These are phyloP conservation scores for Notiomystis cincta DNA, from an alignment of 2,113 vertebrate species.

Conservation along the genomic window DNA sequence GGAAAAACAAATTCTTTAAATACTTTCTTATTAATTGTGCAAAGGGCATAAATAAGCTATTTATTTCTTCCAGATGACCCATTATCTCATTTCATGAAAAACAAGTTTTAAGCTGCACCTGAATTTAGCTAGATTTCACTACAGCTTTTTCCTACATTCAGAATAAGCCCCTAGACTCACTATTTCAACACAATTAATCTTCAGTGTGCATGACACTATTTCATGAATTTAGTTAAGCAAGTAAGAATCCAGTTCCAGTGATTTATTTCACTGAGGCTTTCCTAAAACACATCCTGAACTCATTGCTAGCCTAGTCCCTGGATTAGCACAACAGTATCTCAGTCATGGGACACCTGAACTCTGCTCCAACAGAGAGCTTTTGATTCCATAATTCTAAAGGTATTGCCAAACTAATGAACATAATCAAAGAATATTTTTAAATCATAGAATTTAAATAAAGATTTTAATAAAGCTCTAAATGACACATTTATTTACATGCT, in stretches of 20 bases:
- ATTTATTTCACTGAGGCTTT: not conserved
- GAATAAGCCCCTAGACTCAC: not conserved
- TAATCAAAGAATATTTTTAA: not conserved
- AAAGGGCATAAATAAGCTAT: not conserved
- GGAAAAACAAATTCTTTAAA: not conserved
- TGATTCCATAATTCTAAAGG: not conserved
- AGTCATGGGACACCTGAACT: not conserved
- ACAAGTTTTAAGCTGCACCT: not conserved
- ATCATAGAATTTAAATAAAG: not conserved
- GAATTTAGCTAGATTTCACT: not conserved
- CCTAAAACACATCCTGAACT: not conserved
- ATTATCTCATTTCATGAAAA: not conserved
- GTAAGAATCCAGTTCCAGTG: not conserved
- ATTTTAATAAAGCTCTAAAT: not conserved
- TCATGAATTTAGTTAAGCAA: not conserved
- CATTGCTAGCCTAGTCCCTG: not conserved
- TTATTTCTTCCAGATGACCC: not conserved
- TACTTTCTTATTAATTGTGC: not conserved
- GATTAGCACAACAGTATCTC: not conserved
- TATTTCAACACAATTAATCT: not conserved
- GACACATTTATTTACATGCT: not conserved
- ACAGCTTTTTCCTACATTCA: not conserved
- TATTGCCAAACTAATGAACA: not conserved
- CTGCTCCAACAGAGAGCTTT: not conserved
- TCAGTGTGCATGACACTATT: not conserved